These are phyloP conservation scores for Phaenicophaeus curvirostris DNA, from an alignment of 2,797 vertebrate species.

Conservation along the genomic window DNA sequence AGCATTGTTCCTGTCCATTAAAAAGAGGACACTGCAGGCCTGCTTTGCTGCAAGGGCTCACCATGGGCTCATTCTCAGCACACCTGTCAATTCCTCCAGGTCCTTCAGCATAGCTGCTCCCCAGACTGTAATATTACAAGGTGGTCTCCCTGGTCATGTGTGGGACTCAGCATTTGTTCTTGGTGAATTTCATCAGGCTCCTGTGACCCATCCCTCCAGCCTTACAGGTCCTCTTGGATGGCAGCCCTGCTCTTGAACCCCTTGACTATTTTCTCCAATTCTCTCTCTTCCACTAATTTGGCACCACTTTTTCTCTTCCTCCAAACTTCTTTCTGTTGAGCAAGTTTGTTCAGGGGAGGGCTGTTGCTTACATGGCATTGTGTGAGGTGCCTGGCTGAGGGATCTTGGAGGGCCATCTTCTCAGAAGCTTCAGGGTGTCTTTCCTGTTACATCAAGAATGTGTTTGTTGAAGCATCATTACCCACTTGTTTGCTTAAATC, in stretches of 20 bases:
- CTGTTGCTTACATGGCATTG: background rate
- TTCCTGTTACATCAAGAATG: background rate
- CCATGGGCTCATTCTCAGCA: background rate
- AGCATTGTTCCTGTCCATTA: background rate
- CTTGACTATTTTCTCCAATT: background rate
- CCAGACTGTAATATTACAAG: fast-evolving
- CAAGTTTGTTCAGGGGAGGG: background rate
- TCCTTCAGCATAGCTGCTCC: background rate
- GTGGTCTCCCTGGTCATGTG: background rate
- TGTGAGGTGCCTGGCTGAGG: background rate
- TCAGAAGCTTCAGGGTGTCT: background rate
- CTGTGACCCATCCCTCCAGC: background rate
- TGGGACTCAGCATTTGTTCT: background rate
- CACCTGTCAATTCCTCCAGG: background rate
- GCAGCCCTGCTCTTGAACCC: background rate
- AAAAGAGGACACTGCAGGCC: background rate
- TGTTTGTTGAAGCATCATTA: background rate
- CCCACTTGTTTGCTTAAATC: background rate
- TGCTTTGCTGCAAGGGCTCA: background rate
- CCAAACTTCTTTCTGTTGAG: background rate
- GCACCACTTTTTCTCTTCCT: background rate
- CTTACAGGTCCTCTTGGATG: background rate
- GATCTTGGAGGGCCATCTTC: background rate
- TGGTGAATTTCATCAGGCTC: background rate
- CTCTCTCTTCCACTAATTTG: background rate